Percentiles rank a stretch among this genome's conserved stretches.
phyloP scores from a whole-genome alignment of 2,113 vertebrate species.

The Neotragus pygmaeus region DNA sequence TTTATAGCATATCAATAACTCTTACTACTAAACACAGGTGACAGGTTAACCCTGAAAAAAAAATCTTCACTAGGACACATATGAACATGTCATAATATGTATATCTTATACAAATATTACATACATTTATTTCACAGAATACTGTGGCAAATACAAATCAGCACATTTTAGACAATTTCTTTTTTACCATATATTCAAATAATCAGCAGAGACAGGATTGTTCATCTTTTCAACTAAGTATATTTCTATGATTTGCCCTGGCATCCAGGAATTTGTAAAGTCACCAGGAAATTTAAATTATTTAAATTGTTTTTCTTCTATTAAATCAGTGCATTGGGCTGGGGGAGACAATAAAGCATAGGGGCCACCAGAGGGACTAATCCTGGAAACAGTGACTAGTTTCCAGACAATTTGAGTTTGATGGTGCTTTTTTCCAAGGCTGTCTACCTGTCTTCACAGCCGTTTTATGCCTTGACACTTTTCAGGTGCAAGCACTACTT shows the following conservation, averaged over 20 bases:
- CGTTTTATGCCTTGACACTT: too few species aligned
- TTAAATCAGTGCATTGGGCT: neutral
- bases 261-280: neutral
- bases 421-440: neutral
- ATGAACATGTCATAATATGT: neutral
- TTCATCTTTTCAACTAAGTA: neutral
- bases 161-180: neutral
- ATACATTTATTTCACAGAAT: neutral
- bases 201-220: neutral
- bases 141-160: neutral
- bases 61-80: neutral
- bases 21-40: neutral
- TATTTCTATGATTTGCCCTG: neutral
- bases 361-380: neutral
- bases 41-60: neutral
- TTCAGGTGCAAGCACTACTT: neutral
- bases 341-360: neutral
- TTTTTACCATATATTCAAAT: neutral
- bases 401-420: neutral
- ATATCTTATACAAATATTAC: neutral
- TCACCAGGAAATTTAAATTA: neutral
- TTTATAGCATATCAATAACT: neutral
- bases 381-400: neutral
- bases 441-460: neutral
- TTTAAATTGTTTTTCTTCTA: neutral